These are phyloP conservation scores for Nicator chloris DNA, from an alignment of 2,113 vertebrate genomes.

Conservation along the genomic window DNA sequence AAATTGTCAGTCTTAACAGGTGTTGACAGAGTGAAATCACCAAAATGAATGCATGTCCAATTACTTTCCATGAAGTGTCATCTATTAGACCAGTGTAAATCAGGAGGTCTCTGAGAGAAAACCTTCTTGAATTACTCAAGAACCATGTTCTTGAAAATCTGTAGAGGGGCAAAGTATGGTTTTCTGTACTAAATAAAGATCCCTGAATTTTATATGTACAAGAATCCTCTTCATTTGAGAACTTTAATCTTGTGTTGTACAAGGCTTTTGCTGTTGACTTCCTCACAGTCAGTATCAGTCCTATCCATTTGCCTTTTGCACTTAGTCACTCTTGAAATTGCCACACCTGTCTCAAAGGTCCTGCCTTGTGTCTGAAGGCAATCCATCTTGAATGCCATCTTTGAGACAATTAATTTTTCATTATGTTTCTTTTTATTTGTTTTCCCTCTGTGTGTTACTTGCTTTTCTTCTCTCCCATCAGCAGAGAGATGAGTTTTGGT, in stretches of 20 bases:
- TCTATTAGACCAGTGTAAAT: not conserved
- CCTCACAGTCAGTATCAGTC: not conserved
- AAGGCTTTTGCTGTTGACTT: not conserved
- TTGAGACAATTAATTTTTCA: not conserved
- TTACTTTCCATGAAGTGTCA: not conserved
- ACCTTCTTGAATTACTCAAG: not conserved
- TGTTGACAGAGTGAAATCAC: conserved; percentile 73
- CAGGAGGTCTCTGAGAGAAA: not conserved
- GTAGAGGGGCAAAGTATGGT: not conserved
- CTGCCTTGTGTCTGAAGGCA: not conserved
- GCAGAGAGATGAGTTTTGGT: not conserved
- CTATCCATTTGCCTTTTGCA: not conserved
- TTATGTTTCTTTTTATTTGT: not conserved
- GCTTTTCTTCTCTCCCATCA: not conserved
- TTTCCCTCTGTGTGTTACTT: not conserved
- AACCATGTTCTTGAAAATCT: not conserved
- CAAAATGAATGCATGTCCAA: not conserved
- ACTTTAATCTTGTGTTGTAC: not conserved
- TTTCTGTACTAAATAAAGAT: not conserved
- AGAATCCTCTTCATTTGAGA: not conserved
- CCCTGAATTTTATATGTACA: not conserved
- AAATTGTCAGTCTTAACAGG: conserved; percentile 57
- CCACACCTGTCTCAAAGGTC: not conserved
- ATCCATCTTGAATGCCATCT: not conserved
- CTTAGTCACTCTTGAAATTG: not conserved